phyloP scores from a whole-genome alignment of 2,113 vertebrate genomes.

The Probosciger aterrimus region DNA sequence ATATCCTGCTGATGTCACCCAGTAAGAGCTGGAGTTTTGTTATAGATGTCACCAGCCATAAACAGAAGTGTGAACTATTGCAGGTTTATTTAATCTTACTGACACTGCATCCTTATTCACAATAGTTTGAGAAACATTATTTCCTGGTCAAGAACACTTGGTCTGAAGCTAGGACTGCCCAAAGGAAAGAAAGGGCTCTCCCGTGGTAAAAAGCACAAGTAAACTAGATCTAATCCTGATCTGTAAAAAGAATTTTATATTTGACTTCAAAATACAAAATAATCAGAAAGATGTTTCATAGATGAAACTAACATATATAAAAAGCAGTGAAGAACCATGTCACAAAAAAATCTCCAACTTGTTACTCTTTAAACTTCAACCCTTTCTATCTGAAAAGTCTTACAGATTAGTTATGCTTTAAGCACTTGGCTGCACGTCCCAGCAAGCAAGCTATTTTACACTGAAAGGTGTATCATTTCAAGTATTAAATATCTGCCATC shows the following conservation, averaged over 20 bases:
- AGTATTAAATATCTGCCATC: conserved; percentile 40
- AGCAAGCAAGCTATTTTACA: background rate
- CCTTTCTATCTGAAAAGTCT: background rate
- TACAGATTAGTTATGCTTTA: background rate
- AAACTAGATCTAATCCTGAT: background rate
- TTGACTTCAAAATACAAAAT: background rate
- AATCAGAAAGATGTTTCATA: background rate
- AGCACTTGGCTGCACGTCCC: background rate
- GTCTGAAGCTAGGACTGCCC: background rate
- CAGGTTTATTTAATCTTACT: conserved; percentile 39
- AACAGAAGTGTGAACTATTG: conserved; percentile 3
- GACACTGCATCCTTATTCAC: background rate
- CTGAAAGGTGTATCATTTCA: conserved; percentile 9
- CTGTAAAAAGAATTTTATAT: background rate
- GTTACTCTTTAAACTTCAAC: background rate
- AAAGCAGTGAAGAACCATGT: background rate
- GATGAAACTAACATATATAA: background rate
- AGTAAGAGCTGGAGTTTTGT: background rate
- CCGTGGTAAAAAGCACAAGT: background rate
- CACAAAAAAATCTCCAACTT: background rate
- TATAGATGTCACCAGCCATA: conserved; percentile 31
- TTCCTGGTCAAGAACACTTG: conserved; percentile 9
- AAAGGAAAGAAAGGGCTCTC: background rate
- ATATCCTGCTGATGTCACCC: conserved; percentile 10
- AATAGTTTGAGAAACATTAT: conserved; percentile 10